These are phyloP conservation scores for Setipinna tenuifilis DNA, from an alignment of 2,797 vertebrate genomes.

Conservation along the genomic window DNA sequence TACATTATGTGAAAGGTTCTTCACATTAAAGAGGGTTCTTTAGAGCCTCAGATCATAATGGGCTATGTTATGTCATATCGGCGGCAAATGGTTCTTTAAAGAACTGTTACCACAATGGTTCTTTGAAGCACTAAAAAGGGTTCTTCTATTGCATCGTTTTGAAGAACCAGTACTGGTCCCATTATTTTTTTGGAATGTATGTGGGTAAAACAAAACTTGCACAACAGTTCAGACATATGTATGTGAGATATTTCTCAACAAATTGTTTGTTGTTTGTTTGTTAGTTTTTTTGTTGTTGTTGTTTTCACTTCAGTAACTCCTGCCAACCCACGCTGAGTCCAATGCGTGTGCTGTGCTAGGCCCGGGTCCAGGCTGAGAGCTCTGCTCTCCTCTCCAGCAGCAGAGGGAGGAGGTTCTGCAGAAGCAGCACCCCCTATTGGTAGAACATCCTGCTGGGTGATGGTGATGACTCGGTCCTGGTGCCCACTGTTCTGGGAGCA, in stretches of 20 bases:
- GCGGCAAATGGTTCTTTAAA: too few species aligned
- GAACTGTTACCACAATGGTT: too few species aligned
- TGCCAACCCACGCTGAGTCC: neutral
- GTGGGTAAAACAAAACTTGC: neutral
- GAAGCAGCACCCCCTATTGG: constrained; percentile 73
- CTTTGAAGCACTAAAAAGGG: too few species aligned
- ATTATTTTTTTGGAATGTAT: too few species aligned
- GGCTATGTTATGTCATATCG: too few species aligned
- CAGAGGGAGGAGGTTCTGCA: constrained; percentile 44
- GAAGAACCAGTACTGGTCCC: too few species aligned
- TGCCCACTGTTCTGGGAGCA: constrained; percentile 18
- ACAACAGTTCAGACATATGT: neutral
- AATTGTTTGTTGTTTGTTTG: neutral
- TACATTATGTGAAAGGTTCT: too few species aligned
- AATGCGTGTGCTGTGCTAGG: too few species aligned
- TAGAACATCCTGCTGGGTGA: constrained; percentile 23
- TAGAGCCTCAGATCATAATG: too few species aligned
- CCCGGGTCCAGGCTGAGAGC: too few species aligned
- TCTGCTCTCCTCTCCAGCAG: neutral
- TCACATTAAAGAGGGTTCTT: constrained; percentile 28
- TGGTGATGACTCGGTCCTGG: neutral
- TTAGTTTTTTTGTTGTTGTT: neutral
- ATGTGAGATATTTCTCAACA: neutral
- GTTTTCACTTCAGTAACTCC: neutral
- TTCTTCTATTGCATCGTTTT: too few species aligned